Evolutionary conservation across 1,140 invertebrate genomes (phyloP).

Genomic region (Zaprionus africanus): DNA sequence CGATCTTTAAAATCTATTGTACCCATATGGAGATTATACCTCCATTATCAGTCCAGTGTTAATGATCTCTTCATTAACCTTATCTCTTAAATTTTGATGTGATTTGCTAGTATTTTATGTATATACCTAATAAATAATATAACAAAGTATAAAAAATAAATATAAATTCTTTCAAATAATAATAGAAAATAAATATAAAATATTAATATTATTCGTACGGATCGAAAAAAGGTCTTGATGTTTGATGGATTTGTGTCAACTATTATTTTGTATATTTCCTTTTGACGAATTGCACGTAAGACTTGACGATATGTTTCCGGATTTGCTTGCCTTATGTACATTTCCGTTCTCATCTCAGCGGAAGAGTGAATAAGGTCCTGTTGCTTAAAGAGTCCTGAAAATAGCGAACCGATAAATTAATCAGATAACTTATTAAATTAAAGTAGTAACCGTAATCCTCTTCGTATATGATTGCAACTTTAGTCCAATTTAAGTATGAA

Average conservation of each 20-base stretch:
- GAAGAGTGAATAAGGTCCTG: slow-evolving; percentile 92
- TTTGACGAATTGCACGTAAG: slow-evolving; percentile 91
- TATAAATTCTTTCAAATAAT: too few relatives aligned
- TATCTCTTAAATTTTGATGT: too few relatives aligned
- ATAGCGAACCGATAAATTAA: background rate
- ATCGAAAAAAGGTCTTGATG: slow-evolving; percentile 91
- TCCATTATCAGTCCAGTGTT: too few relatives aligned
- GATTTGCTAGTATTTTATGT: background rate
- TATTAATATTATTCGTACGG: slow-evolving; percentile 85
- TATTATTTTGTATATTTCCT: slow-evolving; percentile 93
- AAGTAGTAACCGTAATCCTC: slow-evolving; percentile 84
- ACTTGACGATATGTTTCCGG: slow-evolving; percentile 91
- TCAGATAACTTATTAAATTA: background rate
- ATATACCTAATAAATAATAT: background rate
- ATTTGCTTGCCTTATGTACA: slow-evolving; percentile 92
- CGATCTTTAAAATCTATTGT: too few relatives aligned
- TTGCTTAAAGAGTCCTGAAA: slow-evolving; percentile 93
- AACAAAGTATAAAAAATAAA: background rate
- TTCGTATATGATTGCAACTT: slow-evolving; percentile 97
- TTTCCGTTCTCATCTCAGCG: slow-evolving; percentile 89
- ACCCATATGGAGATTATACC: too few relatives aligned
- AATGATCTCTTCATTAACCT: too few relatives aligned
- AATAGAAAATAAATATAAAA: background rate
- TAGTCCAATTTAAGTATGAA: slow-evolving; percentile 95
- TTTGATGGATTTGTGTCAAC: slow-evolving; percentile 92